These are phyloP conservation scores for Pseudolaguvia tuberculata DNA, from an alignment of 2,113 vertebrate species.

Conservation along the genomic window DNA sequence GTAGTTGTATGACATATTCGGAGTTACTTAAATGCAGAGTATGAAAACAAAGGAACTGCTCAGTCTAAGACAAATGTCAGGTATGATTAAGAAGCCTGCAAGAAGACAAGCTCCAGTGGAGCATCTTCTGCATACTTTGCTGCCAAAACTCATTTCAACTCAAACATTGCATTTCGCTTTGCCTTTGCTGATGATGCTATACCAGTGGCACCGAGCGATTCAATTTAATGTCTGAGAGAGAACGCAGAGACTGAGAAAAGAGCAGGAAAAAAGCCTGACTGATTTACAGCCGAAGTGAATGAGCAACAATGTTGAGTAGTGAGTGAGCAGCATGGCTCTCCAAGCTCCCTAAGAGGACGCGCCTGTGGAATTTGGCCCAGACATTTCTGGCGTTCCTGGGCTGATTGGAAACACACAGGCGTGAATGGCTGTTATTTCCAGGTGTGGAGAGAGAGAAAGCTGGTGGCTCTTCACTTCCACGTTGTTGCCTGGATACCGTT, in stretches of 20 bases:
- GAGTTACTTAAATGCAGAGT: slow-evolving; percentile 32
- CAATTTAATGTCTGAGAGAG: slow-evolving; percentile 17
- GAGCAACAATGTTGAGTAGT: slow-evolving; percentile 24
- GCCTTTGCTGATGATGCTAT: slow-evolving; percentile 35
- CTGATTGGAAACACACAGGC: slow-evolving; percentile 76
- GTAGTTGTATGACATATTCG: slow-evolving; percentile 23
- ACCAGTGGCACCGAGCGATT: slow-evolving; percentile 16
- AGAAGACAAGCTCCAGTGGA: slow-evolving; percentile 18
- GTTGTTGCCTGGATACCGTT: slow-evolving; percentile 81
- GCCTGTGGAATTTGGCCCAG: slow-evolving; percentile 65
- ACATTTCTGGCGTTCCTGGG: slow-evolving; percentile 86
- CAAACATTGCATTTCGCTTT: slow-evolving; percentile 31
- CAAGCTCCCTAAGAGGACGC: slow-evolving; percentile 56
- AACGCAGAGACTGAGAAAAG: neutral
- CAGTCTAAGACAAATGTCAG: slow-evolving; percentile 44
- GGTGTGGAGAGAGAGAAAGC: slow-evolving; percentile 93
- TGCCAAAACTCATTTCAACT: slow-evolving; percentile 44
- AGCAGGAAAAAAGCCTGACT: slow-evolving; percentile 2
- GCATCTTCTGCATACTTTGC: slow-evolving; percentile 31
- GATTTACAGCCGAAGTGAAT: slow-evolving; percentile 36
- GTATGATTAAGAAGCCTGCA: slow-evolving; percentile 28
- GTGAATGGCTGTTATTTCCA: slow-evolving; percentile 87
- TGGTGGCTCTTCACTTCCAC: slow-evolving; percentile 66
- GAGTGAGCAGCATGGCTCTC: neutral
- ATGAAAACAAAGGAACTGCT: slow-evolving; percentile 42